Conservation (phyloP, 2,113 vertebrate species). For the human (Homo sapiens) region DNA sequence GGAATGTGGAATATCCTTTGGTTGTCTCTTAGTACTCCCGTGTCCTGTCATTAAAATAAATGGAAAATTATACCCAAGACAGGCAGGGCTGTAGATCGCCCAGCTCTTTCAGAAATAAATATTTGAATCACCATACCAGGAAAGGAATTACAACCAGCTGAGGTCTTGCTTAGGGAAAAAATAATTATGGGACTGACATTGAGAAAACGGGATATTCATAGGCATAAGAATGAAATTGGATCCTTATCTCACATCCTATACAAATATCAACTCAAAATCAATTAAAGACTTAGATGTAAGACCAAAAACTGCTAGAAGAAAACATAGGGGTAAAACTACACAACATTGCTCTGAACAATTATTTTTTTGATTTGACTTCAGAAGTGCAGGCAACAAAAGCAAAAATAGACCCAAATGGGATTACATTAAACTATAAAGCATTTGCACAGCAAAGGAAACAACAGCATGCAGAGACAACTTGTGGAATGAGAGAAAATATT, state of each 20-base stretch:
- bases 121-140: background rate
- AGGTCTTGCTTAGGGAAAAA: background rate
- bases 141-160: background rate
- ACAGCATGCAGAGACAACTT: background rate
- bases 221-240: background rate
- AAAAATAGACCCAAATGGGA: background rate
- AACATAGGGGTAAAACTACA: background rate
- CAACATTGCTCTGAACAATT: background rate
- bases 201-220: background rate
- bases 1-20: background rate
- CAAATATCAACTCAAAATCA: background rate
- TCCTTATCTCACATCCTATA: background rate
- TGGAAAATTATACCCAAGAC: background rate
- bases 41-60: background rate
- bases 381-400: background rate
- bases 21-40: background rate
- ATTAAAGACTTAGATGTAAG: background rate
- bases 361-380: background rate
- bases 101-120: background rate
- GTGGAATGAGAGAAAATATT: background rate
- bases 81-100: background rate
- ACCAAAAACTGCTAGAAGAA: background rate
- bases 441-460: background rate
- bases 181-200: background rate
- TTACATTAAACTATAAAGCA: background rate